Percentiles rank a stretch among this genome's conserved stretches.
phyloP scores from a whole-genome alignment of 2,888 invertebrate species.

The Catocala nupta region DNA sequence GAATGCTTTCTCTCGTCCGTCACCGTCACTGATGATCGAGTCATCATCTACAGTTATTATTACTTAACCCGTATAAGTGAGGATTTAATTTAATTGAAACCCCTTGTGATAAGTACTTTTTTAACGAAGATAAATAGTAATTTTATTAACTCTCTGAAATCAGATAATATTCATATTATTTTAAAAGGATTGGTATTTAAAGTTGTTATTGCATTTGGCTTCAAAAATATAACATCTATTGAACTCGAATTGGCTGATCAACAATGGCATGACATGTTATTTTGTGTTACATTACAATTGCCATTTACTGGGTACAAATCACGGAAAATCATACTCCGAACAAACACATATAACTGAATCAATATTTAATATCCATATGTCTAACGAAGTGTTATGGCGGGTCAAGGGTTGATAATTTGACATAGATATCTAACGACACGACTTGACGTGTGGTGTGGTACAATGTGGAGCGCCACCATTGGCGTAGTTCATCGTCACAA shows the following conservation, averaged over 20 bases:
- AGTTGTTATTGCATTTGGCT: too few species aligned
- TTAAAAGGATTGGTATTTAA: too few species aligned
- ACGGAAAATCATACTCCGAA: too few species aligned
- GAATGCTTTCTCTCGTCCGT: constrained; percentile 29
- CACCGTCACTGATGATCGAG: constrained; percentile 32
- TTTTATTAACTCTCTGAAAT: constrained; percentile 61
- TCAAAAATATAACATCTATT: too few species aligned
- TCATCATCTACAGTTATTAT: constrained; percentile 40
- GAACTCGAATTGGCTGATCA: too few species aligned
- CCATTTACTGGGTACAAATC: too few species aligned
- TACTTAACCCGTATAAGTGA: constrained; percentile 62
- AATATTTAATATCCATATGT: neutral
- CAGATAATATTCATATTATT: neutral
- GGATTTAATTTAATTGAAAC: constrained; percentile 76
- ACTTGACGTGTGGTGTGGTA: constrained; percentile 20
- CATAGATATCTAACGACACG: constrained; percentile 9
- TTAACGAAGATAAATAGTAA: constrained; percentile 79
- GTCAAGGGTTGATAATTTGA: constrained; percentile 16
- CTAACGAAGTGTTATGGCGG: constrained; percentile 3
- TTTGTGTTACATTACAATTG: too few species aligned
- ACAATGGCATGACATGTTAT: too few species aligned
- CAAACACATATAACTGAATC: neutral
- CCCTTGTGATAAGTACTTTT: constrained; percentile 55
- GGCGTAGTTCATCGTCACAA: constrained; percentile 47
- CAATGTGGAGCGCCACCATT: constrained; percentile 6